These are phyloP conservation scores for Bergia puertoricense DNA, from an alignment of 92 coral and sea anemone genomes.

Conservation along the genomic window DNA sequence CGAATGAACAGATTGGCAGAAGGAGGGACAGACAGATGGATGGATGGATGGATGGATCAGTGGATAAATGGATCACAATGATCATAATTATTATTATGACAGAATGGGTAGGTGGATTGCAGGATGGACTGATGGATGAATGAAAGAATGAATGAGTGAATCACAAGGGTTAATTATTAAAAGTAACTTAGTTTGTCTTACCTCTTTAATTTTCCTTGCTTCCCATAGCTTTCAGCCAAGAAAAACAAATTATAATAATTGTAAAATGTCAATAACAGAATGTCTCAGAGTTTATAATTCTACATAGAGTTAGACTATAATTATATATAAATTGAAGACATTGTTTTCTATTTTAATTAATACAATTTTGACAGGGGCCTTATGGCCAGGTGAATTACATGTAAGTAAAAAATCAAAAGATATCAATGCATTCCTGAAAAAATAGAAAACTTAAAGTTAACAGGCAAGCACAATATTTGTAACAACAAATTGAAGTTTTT, in stretches of 20 bases:
- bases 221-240: conserved; percentile 78
- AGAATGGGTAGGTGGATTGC: too few relatives aligned
- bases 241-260: conserved; percentile 1
- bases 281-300: background rate
- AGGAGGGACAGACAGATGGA: background rate
- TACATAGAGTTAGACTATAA: background rate
- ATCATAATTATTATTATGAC: too few relatives aligned
- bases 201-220: conserved; percentile 96
- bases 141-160: too few relatives aligned
- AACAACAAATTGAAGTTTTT: too few relatives aligned
- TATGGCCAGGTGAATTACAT: too few relatives aligned
- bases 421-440: too few relatives aligned
- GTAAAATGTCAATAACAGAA: background rate
- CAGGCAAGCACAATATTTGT: too few relatives aligned
- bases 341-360: too few relatives aligned
- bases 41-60: background rate
- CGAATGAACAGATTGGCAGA: background rate
- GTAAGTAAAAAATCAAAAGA: too few relatives aligned
- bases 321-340: too few relatives aligned
- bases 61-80: background rate
- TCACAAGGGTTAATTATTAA: background rate
- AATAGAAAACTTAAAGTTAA: too few relatives aligned
- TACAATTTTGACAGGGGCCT: too few relatives aligned
- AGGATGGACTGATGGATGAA: background rate
- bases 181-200: conserved; percentile 28